Evolutionary conservation across 2,888 invertebrate genomes (phyloP).

Genomic region (Zelleria hepariella): DNA sequence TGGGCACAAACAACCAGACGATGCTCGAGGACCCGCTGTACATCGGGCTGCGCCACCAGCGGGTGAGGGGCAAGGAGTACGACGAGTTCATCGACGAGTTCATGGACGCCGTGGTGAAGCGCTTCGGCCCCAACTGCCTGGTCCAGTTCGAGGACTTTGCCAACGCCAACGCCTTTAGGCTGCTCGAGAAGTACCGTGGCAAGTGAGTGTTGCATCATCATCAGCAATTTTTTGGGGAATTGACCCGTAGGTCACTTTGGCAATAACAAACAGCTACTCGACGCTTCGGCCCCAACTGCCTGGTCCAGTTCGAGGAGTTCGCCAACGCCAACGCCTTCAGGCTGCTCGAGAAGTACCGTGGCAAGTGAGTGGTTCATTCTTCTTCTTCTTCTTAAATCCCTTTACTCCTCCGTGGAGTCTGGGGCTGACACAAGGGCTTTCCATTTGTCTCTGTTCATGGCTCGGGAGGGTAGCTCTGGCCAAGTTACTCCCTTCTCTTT

Average conservation of each 20-base stretch:
- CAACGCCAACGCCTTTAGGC: slow-evolving; percentile 95
- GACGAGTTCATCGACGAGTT: slow-evolving; percentile 98
- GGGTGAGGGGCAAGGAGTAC: slow-evolving; percentile 87
- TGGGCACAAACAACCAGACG: slow-evolving; percentile 90
- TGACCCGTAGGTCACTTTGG: too few relatives aligned
- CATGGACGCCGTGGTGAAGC: slow-evolving; percentile 89
- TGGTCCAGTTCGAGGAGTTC: slow-evolving; percentile 98
- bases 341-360: slow-evolving; percentile 89
- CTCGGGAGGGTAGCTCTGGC: too few relatives aligned
- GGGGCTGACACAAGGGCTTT: too few relatives aligned
- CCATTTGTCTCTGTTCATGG: too few relatives aligned
- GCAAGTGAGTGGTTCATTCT: slow-evolving; percentile 76
- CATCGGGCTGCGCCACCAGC: slow-evolving; percentile 90
- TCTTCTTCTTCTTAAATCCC: too few relatives aligned
- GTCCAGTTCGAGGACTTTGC: slow-evolving; percentile 99
- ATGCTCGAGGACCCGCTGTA: slow-evolving; percentile 95
- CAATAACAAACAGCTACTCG: too few relatives aligned
- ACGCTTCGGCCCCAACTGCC: slow-evolving; percentile 87
- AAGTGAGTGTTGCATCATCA: slow-evolving; percentile 72
- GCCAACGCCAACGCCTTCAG: slow-evolving; percentile 98
- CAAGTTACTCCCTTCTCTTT: too few relatives aligned
- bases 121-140: slow-evolving; percentile 88
- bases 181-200: slow-evolving; percentile 91
- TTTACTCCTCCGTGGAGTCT: too few relatives aligned
- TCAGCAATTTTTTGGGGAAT: too few relatives aligned